Evolutionary conservation across 2,797 vertebrate genomes (phyloP).

Genomic region (Acrocephalus scirpaceus): DNA sequence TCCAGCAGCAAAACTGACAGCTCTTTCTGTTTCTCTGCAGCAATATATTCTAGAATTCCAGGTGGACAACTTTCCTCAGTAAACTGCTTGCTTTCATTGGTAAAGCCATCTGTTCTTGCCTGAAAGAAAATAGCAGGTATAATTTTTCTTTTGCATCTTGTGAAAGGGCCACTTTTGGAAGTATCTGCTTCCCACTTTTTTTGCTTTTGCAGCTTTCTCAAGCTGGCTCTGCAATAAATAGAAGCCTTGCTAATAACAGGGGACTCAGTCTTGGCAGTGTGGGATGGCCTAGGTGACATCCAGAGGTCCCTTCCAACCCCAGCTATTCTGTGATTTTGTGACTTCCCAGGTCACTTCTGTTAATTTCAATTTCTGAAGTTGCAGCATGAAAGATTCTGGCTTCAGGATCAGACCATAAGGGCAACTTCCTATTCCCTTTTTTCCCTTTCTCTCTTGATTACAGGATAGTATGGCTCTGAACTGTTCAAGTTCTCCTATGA

Average conservation of each 20-base stretch:
- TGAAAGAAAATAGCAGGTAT: slow-evolving; percentile 31
- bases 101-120: slow-evolving; percentile 5
- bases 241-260: not conserved
- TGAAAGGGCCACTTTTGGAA: not conserved
- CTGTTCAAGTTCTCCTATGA: not conserved
- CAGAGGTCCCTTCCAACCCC: not conserved
- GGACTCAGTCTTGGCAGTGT: not conserved
- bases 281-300: not conserved
- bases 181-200: not conserved
- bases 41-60: slow-evolving; percentile 28
- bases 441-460: not conserved
- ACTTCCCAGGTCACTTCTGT: not conserved
- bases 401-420: not conserved
- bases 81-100: not conserved
- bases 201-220: not conserved
- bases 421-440: not conserved
- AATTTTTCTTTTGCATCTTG: not conserved
- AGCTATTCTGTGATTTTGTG: not conserved
- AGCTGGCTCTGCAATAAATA: not conserved
- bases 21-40: slow-evolving; percentile 72
- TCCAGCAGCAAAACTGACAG: slow-evolving; percentile 76
- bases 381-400: not conserved
- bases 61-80: not conserved
- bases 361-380: not conserved
- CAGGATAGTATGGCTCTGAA: not conserved